Conservation (phyloP, 2,113 vertebrate genomes). For the Cryptomyrus ogoouensis region DNA sequence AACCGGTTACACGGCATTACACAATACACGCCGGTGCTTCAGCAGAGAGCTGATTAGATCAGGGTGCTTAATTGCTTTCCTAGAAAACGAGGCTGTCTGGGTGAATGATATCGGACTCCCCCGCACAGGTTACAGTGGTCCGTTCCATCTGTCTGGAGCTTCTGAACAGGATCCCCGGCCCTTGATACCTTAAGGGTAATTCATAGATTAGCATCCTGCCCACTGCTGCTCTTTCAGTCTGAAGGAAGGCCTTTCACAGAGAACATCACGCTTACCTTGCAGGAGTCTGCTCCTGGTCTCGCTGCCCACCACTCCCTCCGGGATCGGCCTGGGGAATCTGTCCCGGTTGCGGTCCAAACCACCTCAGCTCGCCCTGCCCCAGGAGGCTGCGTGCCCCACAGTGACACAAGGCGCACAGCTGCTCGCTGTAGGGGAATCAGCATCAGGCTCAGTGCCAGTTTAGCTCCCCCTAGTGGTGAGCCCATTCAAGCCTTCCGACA, state of each 20-base stretch:
- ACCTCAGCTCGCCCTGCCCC: constrained; percentile 92
- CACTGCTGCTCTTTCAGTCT: neutral
- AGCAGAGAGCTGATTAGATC: constrained; percentile 7
- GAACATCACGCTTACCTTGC: neutral
- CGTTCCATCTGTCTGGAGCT: neutral
- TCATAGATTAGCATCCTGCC: neutral
- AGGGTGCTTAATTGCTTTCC: neutral
- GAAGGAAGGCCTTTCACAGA: neutral
- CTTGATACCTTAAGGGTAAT: neutral
- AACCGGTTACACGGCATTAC: neutral
- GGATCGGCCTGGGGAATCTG: constrained; percentile 51
- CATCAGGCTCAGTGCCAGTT: neutral
- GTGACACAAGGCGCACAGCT: constrained; percentile 96
- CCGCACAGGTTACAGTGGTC: neutral
- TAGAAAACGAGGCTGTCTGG: neutral
- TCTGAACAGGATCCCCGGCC: neutral
- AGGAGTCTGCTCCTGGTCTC: neutral
- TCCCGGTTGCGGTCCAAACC: constrained; percentile 73
- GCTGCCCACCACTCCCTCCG: constrained; percentile 41
- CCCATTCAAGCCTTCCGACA: neutral
- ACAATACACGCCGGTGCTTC: neutral
- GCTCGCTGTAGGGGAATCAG: constrained; percentile 65
- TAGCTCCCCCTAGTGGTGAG: neutral
- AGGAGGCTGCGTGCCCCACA: constrained; percentile 89
- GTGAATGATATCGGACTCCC: neutral